These are phyloP conservation scores for Napeogenes sylphis DNA, from an alignment of 2,888 invertebrate species.

Conservation along the genomic window DNA sequence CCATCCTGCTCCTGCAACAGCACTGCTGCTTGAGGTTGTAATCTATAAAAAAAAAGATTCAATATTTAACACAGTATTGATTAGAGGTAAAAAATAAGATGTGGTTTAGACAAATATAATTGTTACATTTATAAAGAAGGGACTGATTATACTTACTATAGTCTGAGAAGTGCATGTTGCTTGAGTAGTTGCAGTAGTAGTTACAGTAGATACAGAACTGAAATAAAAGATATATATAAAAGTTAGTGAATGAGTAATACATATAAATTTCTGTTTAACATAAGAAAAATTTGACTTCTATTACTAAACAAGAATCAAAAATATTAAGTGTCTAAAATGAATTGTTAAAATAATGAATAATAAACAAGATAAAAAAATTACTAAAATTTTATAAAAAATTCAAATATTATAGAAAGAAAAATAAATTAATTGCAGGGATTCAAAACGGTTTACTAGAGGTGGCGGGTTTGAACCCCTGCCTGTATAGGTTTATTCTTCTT, in stretches of 20 bases:
- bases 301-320: too few species aligned
- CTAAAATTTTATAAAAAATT: too few species aligned
- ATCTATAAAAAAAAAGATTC: constrained; percentile 47
- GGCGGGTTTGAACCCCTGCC: too few species aligned
- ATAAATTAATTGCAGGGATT: too few species aligned
- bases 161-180: constrained; percentile 73
- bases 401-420: too few species aligned
- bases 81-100: not conserved
- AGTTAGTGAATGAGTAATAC: not conserved
- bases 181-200: constrained; percentile 66
- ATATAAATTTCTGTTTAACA: too few species aligned
- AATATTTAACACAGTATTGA: not conserved
- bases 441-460: too few species aligned
- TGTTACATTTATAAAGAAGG: not conserved
- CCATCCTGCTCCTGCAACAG: constrained; percentile 77
- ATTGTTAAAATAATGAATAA: too few species aligned
- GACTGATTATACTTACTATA: constrained; percentile 52
- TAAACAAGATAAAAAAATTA: too few species aligned
- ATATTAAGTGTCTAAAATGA: too few species aligned
- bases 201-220: constrained; percentile 66
- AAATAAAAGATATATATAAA: constrained; percentile 34
- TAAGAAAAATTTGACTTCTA: too few species aligned
- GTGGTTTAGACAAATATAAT: not conserved
- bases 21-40: constrained; percentile 79
- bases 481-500: too few species aligned